Percentiles rank a stretch among this genome's conserved stretches.
Evolutionary conservation across 2,113 vertebrate genomes (phyloP).

Genomic region (Artemisiospiza belli): DNA sequence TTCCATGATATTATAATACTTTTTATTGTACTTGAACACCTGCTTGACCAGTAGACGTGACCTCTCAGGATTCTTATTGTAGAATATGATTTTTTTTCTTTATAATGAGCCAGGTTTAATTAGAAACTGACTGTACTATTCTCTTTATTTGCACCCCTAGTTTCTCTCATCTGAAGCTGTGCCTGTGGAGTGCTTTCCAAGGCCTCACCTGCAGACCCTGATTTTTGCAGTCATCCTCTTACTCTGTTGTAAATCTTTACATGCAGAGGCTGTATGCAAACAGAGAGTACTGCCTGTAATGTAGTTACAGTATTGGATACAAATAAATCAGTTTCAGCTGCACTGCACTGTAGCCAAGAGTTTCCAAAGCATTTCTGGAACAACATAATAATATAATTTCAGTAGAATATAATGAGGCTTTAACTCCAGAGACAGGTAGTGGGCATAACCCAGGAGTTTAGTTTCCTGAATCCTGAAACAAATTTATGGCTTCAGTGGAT

Average conservation of each 20-base stretch:
- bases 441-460: background rate
- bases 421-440: constrained; percentile 1
- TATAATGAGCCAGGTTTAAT: background rate
- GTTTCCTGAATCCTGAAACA: constrained; percentile 6
- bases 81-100: background rate
- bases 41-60: background rate
- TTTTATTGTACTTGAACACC: background rate
- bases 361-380: background rate
- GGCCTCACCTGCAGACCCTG: background rate
- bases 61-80: background rate
- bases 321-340: constrained; percentile 5
- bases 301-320: background rate
- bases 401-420: background rate
- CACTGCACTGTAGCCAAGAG: background rate
- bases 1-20: background rate
- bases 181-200: background rate
- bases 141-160: background rate
- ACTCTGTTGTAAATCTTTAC: background rate
- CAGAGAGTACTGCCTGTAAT: background rate
- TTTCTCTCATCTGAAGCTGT: background rate
- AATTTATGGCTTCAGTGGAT: background rate
- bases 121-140: background rate
- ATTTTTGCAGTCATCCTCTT: background rate
- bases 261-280: background rate
- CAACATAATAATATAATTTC: background rate